Evolutionary conservation across 2,797 vertebrate species (phyloP), one percentile per base, ranked within the genome.

Genomic region (Tragelaphus oryx): DNA sequence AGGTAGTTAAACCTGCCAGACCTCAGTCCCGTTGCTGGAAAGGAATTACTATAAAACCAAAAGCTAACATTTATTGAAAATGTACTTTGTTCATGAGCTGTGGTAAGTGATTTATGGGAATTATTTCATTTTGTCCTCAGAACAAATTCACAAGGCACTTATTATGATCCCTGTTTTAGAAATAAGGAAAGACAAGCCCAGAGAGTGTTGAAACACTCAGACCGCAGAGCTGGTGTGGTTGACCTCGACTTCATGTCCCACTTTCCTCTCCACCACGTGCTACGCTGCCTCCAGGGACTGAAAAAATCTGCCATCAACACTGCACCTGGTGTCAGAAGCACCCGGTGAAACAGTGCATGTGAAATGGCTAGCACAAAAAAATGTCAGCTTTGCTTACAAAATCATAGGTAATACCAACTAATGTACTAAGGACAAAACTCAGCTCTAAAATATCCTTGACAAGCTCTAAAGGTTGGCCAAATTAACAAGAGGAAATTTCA

Each of bases 401-500:
- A 87, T 71, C 71, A 62, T 52, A 83, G 33, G n/a, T 65, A 71
- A 57, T 59, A 33, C 33, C 24, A 82, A 11, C 37, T 41, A n/a
- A 79, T 2, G 8, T 20, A 24, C n/a, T 75, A 41, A 87, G 68
- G 55, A 80, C 10, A 87, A 75, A 93, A 83, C 17, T 2, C 3
- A 8, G 14, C 62, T 89, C n/a, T 89, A 68, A 84, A 88, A 89
- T 62, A 6, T 28, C 79, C 6, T 75, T 74, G n/a, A 68, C 48
- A 83, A 82, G 24, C 46, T 41, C 24, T 91, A 71, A 86, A 4
- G 3, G 57, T 18, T 81, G 60, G 26, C 55, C 57, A 55, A 87
- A 60, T 83, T 87, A 93, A 60, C 68, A 92, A 24, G 48, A 83
- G 91, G 60, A 89, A 60, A 93, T 76, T 92, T 93, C 76, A 89